These are phyloP conservation scores for Myocastor coypus DNA, from an alignment of 2,113 vertebrate species.

Conservation along the genomic window DNA sequence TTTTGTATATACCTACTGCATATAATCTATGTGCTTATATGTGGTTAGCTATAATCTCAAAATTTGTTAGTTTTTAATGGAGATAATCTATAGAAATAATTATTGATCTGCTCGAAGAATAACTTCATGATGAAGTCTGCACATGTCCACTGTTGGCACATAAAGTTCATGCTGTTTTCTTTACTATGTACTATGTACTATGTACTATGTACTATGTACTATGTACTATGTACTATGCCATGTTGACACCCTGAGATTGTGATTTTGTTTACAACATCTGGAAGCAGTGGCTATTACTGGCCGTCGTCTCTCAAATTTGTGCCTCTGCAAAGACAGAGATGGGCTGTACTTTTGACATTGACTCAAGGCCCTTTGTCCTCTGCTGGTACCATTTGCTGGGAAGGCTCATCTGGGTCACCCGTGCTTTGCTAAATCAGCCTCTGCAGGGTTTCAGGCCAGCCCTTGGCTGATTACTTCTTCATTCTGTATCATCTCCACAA, in stretches of 20 bases:
- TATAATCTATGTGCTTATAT: background rate
- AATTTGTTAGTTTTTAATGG: slow-evolving; percentile 60
- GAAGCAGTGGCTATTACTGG: background rate
- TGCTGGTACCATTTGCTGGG: background rate
- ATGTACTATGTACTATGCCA: background rate
- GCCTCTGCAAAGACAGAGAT: background rate
- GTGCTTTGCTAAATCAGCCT: background rate
- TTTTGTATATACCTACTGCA: background rate
- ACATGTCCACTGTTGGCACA: background rate
- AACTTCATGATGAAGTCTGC: slow-evolving; percentile 60
- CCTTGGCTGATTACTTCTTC: background rate
- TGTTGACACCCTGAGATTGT: background rate
- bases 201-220: background rate
- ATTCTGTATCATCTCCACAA: background rate
- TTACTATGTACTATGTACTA: background rate
- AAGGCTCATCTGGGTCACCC: background rate
- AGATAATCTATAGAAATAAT: background rate
- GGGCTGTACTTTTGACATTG: background rate
- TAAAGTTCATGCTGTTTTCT: background rate
- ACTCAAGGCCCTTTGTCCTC: background rate
- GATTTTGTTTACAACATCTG: background rate
- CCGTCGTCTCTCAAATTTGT: background rate
- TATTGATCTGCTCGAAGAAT: slow-evolving; percentile 65
- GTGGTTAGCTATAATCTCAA: slow-evolving; percentile 31
- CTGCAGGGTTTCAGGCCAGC: background rate